phyloP scores from a whole-genome alignment of 2,888 invertebrate genomes.

The Nomada flava region DNA sequence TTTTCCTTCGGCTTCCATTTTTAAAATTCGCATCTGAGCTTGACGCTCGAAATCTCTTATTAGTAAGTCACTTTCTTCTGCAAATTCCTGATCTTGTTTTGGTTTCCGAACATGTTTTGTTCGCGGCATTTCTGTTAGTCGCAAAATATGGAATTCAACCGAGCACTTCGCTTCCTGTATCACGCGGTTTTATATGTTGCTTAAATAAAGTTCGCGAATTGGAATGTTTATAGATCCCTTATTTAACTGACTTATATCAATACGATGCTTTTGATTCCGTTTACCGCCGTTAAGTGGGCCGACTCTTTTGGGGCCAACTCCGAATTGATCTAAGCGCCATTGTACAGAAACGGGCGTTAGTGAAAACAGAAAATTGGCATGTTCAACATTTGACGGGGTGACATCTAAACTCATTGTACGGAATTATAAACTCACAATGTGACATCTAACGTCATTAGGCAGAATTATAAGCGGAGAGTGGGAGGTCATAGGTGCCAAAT shows the following conservation, averaged over 20 bases:
- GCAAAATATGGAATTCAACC: background rate
- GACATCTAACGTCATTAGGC: too few relatives aligned
- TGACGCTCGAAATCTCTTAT: constrained; percentile 74
- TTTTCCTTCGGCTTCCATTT: constrained; percentile 70
- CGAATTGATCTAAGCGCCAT: too few relatives aligned
- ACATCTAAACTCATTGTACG: too few relatives aligned
- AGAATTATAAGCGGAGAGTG: too few relatives aligned
- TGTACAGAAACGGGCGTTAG: too few relatives aligned
- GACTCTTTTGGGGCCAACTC: too few relatives aligned
- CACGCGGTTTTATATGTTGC: background rate
- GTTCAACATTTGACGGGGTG: too few relatives aligned
- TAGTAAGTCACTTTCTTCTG: constrained; percentile 69
- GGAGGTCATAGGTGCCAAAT: too few relatives aligned
- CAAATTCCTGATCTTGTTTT: constrained; percentile 49
- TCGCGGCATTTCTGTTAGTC: constrained; percentile 74
- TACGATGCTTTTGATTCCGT: constrained; percentile 31
- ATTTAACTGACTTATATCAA: background rate
- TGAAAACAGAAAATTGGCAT: too few relatives aligned
- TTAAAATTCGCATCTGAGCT: constrained; percentile 62
- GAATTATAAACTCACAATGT: too few relatives aligned
- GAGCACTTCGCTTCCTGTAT: background rate
- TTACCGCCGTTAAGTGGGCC: constrained; percentile 41
- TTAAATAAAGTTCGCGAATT: background rate
- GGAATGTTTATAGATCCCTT: background rate
- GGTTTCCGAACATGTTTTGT: constrained; percentile 74